Evolutionary conservation across 2,797 vertebrate species (phyloP), one percentile per base, ranked within the genome.

Genomic region (Sebastes diaconus): DNA sequence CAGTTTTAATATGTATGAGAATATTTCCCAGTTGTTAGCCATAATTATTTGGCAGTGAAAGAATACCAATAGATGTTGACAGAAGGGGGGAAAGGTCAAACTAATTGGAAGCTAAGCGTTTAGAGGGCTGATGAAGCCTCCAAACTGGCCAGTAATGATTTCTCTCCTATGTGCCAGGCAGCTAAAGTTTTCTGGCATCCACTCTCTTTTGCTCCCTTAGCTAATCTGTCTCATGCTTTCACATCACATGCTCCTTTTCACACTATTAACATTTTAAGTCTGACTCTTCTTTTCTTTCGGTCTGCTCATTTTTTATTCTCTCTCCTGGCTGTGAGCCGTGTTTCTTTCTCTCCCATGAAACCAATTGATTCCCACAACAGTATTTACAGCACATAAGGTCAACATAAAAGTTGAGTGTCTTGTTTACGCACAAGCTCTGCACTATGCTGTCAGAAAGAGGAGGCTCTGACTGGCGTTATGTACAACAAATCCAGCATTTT

Each of bases 71-170:
- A 30, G 42, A 77, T 36, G 50, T 55, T 68, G 69, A 78, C 76
- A 36, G 61, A 65, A 58, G 32, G 66, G 57, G 54, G 60, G 25
- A 59, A 76, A 86, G 82, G 86, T 79, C 82, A 75, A 71, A 75
- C 50, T 77, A 83, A 81, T 77, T 78, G 65, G 75, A 39, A 55
- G 32, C 59, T 14, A n/a, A 70, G 32, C 5, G 1, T 55, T 64
- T 27, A 30, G 61, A 59, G 61, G 70, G 36, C 30, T 63, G 73
- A 71, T 24, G 67, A 79, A 75, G 71, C 72, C 57, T 80, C 65
- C 73, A 66, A 66, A 78, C 66, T 66, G 46, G 42, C 68, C 57
- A 1, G 30, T 84, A 72, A 87, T 72, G 46, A 60, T 71, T 59
- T 60, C 24, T 34, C 65, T 58, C 64, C 71, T 39, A 6, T 32